Conservation (phyloP, 2,888 invertebrate genomes). For the Chymomyza procnemis region DNA sequence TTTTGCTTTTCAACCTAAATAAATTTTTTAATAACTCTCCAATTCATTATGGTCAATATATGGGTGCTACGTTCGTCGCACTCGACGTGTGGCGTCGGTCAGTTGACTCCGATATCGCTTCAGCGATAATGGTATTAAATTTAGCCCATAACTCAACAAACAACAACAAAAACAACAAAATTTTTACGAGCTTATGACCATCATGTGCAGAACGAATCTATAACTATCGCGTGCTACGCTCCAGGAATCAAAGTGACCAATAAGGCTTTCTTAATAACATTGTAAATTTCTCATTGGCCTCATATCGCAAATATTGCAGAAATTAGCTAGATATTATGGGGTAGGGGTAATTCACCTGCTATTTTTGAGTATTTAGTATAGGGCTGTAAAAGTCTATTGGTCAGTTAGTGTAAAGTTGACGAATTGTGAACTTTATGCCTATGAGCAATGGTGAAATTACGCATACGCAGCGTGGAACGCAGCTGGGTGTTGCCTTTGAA, state of each 20-base stretch:
- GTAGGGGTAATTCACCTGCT: conserved; percentile 32
- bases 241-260: conserved; percentile 39
- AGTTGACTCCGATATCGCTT: conserved; percentile 24
- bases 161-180: not conserved
- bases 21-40: not conserved
- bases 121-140: conserved; percentile 30
- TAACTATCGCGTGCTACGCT: conserved; percentile 8
- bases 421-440: conserved; percentile 28
- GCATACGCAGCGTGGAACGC: conserved; percentile 16
- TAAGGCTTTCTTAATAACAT: not conserved
- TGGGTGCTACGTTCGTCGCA: not conserved
- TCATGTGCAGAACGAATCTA: conserved; percentile 4
- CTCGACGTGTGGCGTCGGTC: conserved; percentile 30
- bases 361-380: conserved; percentile 40
- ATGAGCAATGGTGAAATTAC: conserved; percentile 33
- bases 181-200: conserved; percentile 19
- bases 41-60: not conserved
- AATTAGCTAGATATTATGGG: not conserved
- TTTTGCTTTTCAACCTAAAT: not conserved
- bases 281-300: not conserved
- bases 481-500: not conserved
- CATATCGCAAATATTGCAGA: not conserved
- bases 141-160: conserved; percentile 26
- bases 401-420: not conserved
- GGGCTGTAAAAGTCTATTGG: conserved; percentile 11